A percentile compares a stretch with the other conserved stretches of the same genome.
Conservation (phyloP, 2,797 vertebrate species). For the Setipinna tenuifilis region DNA sequence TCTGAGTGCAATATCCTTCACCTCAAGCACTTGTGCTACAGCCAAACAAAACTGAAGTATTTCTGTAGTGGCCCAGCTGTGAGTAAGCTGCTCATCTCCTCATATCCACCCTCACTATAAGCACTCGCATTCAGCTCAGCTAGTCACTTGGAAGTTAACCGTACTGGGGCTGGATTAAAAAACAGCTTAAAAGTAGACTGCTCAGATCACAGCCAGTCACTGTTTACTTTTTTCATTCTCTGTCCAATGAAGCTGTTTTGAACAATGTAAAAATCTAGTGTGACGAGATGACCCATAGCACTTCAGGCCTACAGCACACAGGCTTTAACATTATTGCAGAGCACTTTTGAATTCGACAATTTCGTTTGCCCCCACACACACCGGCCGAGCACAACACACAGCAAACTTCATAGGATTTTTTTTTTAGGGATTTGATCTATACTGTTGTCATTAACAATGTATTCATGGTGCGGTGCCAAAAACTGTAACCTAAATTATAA, state of each 20-base stretch:
- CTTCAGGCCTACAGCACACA: too few relatives aligned
- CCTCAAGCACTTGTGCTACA: neutral
- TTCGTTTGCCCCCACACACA: too few relatives aligned
- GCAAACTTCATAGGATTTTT: too few relatives aligned
- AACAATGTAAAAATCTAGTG: neutral
- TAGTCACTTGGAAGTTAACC: neutral
- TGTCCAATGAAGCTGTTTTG: neutral
- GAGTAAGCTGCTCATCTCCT: neutral
- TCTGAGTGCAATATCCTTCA: neutral
- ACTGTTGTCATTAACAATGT: too few relatives aligned
- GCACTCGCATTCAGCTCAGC: neutral
- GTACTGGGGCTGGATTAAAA: neutral
- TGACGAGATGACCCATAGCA: neutral
- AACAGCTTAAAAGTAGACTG: neutral
- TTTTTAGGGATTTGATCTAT: too few relatives aligned
- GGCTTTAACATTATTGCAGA: too few relatives aligned
- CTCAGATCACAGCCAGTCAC: neutral
- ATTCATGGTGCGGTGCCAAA: too few relatives aligned
- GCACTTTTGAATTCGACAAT: too few relatives aligned
- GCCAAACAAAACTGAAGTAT: neutral
- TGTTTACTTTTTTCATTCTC: neutral
- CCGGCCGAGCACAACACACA: too few relatives aligned
- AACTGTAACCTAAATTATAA: too few relatives aligned
- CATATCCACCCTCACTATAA: neutral
- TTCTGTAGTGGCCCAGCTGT: neutral